phyloP scores from a whole-genome alignment of 2,113 vertebrate genomes.

The Tachuris rubrigastra region DNA sequence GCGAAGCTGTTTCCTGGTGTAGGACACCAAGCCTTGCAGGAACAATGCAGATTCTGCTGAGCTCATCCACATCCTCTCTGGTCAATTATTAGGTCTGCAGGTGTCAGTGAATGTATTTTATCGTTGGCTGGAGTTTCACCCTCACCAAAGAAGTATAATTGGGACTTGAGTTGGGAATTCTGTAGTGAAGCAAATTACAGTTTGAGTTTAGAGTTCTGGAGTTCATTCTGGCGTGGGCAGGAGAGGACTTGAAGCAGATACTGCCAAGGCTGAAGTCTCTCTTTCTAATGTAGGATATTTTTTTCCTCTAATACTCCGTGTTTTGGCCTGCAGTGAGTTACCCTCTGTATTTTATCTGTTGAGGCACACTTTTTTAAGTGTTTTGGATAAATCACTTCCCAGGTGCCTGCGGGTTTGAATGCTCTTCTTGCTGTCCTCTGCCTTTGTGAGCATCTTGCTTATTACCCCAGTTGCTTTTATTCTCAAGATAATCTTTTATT shows the following conservation, averaged over 20 bases:
- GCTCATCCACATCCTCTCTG: constrained; percentile 19
- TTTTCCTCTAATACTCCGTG: background rate
- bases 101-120: background rate
- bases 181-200: background rate
- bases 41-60: constrained; percentile 33
- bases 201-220: background rate
- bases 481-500: background rate
- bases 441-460: background rate
- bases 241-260: background rate
- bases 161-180: background rate
- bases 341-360: background rate
- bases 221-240: background rate
- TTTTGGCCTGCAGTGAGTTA: background rate
- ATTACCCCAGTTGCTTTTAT: background rate
- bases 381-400: background rate
- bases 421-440: background rate
- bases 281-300: background rate
- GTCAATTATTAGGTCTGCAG: constrained; percentile 29
- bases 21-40: background rate
- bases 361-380: background rate
- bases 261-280: background rate
- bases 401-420: background rate
- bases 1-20: background rate
- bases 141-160: background rate
- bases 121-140: background rate